Percentiles rank a stretch among this genome's conserved stretches.
These are phyloP conservation scores for Brachionus koreanus DNA, from an alignment of 1,140 invertebrate genomes.

Conservation along the genomic window DNA sequence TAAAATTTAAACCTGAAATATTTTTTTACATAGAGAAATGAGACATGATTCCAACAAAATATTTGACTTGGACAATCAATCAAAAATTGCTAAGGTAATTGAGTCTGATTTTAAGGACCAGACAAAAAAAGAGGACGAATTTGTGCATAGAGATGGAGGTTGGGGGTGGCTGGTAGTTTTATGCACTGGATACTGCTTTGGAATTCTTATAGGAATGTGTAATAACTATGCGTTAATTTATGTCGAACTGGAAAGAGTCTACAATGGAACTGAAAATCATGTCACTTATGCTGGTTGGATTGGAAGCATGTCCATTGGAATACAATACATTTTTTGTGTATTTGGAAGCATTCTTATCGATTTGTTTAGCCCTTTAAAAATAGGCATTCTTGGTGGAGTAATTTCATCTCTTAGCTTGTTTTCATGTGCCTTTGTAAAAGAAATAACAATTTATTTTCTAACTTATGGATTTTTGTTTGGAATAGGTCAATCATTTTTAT, in stretches of 20 bases:
- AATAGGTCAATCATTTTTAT: conserved; percentile 12
- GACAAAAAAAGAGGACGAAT: background rate
- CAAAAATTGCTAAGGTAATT: background rate
- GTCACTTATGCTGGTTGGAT: conserved; percentile 31
- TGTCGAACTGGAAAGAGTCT: conserved; percentile 25
- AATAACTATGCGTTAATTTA: conserved; percentile 42
- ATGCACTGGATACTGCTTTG: conserved; percentile 24
- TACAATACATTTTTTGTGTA: conserved; percentile 38
- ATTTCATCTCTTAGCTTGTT: conserved; percentile 10
- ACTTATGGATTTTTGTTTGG: conserved; percentile 18
- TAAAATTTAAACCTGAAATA: background rate
- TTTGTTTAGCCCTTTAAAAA: background rate
- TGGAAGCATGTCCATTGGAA: background rate
- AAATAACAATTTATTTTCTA: conserved; percentile 22
- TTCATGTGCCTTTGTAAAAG: background rate
- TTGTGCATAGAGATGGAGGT: background rate
- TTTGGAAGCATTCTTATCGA: conserved; percentile 21
- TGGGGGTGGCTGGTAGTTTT: conserved; percentile 27
- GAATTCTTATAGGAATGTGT: conserved; percentile 13
- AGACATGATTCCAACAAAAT: background rate
- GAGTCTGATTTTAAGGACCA: background rate
- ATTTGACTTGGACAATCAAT: background rate
- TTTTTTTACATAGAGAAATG: background rate
- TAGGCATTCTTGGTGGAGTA: background rate
- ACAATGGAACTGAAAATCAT: conserved; percentile 38